phyloP scores from a whole-genome alignment of 2,888 invertebrate species.

The Drosophila atripex region DNA sequence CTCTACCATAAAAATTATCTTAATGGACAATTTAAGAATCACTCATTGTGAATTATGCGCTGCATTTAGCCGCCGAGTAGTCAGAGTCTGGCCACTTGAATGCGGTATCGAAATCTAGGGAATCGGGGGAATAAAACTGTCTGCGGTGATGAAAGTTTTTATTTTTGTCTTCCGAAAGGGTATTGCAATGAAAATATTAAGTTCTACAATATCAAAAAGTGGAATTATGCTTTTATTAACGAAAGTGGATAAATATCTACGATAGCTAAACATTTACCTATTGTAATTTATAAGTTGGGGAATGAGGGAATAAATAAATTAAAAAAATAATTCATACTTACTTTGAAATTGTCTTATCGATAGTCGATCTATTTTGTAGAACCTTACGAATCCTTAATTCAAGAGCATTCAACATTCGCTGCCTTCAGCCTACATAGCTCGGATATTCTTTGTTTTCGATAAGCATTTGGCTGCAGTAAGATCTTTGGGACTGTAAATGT shows the following conservation, averaged over 20 bases:
- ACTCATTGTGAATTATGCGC: constrained; percentile 82
- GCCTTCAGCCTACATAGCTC: background rate
- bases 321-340: too few species aligned
- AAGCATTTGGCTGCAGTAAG: constrained; percentile 46
- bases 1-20: constrained; percentile 76
- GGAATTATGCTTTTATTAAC: too few species aligned
- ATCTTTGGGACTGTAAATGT: constrained; percentile 60
- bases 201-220: background rate
- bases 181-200: background rate
- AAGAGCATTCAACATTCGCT: background rate
- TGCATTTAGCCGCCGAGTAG: constrained; percentile 74
- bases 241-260: too few species aligned
- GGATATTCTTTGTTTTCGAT: constrained; percentile 40
- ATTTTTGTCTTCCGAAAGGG: background rate
- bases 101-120: constrained; percentile 31
- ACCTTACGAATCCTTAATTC: too few species aligned
- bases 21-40: constrained; percentile 82
- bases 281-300: too few species aligned
- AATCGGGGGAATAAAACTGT: constrained; percentile 38
- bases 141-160: constrained; percentile 54
- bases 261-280: too few species aligned
- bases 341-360: too few species aligned
- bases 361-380: too few species aligned
- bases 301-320: too few species aligned
- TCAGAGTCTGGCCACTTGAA: constrained; percentile 57